A percentile compares a stretch with the other conserved stretches of the same genome.
phyloP scores from a whole-genome alignment of 1,140 invertebrate genomes.

The Neelides sp. region DNA sequence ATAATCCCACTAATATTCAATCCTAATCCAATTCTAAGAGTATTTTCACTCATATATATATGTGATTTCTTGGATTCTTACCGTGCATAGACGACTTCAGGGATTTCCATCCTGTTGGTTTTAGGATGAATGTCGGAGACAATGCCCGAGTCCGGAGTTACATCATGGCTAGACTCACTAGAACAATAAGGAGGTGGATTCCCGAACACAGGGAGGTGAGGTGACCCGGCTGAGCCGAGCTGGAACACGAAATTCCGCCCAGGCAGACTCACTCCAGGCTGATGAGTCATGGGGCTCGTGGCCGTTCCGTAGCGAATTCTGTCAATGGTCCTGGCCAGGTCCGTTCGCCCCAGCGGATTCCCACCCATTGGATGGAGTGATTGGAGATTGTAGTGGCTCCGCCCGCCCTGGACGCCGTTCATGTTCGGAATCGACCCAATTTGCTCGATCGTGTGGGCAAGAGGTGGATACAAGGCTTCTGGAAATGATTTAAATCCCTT shows the following conservation, averaged over 20 bases:
- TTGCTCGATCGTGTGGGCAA: constrained; percentile 30
- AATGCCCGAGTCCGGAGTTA: constrained; percentile 28
- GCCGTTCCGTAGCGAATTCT: constrained; percentile 27
- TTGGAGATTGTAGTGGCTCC: constrained; percentile 27
- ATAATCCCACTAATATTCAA: too few species aligned
- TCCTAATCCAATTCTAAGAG: too few species aligned
- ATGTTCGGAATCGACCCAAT: constrained; percentile 31
- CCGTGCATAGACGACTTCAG: constrained; percentile 28
- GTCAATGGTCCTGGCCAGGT: constrained; percentile 28
- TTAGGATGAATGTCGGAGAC: constrained; percentile 31
- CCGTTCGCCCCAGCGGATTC: constrained; percentile 18
- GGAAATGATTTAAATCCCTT: too few species aligned
- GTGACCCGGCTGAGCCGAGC: constrained; percentile 15
- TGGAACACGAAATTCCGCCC: constrained; percentile 31
- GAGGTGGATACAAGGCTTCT: constrained; percentile 23
- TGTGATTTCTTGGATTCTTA: too few species aligned
- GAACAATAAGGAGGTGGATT: constrained; percentile 31
- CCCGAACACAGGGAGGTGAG: constrained; percentile 23
- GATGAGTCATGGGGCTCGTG: constrained; percentile 24
- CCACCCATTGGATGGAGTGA: constrained; percentile 20
- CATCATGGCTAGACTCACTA: constrained; percentile 30
- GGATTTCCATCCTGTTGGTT: constrained; percentile 24
- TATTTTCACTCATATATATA: too few species aligned
- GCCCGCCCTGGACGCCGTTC: constrained; percentile 18
- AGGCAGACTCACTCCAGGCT: constrained; percentile 22